Evolutionary conservation across 2,113 vertebrate genomes (phyloP).

Genomic region (Gulo gulo): DNA sequence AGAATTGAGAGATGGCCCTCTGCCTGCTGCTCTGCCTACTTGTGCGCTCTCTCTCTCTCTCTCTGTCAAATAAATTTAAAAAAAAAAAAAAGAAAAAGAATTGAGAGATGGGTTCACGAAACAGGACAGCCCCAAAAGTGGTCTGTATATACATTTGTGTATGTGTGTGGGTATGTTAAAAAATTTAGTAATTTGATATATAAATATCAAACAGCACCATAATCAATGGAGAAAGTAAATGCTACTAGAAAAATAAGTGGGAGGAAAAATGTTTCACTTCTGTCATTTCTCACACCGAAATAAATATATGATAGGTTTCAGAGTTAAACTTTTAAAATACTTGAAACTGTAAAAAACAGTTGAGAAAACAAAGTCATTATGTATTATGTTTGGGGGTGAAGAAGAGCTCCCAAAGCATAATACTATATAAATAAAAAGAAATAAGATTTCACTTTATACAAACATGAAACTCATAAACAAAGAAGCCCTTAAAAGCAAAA

Average conservation of each 20-base stretch:
- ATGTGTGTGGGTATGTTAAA: not conserved
- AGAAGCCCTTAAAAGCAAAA: not conserved
- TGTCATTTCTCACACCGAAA: conserved; percentile 27
- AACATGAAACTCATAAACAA: not conserved
- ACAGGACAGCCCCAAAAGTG: not conserved
- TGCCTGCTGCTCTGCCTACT: too few relatives aligned
- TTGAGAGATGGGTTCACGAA: not conserved
- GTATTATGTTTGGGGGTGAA: not conserved
- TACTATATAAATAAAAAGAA: not conserved
- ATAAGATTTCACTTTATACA: not conserved
- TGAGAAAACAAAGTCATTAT: not conserved
- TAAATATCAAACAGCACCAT: not conserved
- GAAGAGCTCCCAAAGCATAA: not conserved
- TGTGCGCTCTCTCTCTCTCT: too few relatives aligned
- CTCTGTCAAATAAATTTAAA: too few relatives aligned
- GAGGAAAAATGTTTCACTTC: not conserved
- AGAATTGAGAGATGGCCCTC: not conserved
- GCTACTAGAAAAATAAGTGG: not conserved
- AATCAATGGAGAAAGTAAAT: not conserved
- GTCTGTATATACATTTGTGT: not conserved
- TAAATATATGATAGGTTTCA: not conserved
- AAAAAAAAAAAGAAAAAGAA: not conserved
- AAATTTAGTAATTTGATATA: not conserved
- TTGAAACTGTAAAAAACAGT: conserved; percentile 1
- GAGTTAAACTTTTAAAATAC: conserved; percentile 14